Base-by-base conservation (phyloP, 2,888 invertebrate species). In the Tenthredo scrophulariae region DNA sequence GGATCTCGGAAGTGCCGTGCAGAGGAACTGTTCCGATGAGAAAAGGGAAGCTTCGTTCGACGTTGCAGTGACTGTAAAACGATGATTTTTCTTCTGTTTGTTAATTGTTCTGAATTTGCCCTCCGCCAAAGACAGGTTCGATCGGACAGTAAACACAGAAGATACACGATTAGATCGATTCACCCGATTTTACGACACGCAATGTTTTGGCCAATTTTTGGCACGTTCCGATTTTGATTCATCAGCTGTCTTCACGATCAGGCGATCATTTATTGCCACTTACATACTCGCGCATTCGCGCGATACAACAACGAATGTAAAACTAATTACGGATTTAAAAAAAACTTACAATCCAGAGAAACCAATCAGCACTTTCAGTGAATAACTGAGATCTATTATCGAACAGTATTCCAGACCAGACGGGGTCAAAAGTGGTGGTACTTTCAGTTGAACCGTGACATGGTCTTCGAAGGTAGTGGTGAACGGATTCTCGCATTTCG, bases 351-450 rank as follows among this genome's bases (percentile, higher is more conserved):
- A 85, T 54, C 84, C 87, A 26, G 87, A 85, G n/a, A 85, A 85
- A 5, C 62, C 18, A 26, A 86, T 74, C 50, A 67, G 85, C 72
- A 91, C 89, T 82, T 86, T 85, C 7, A 91, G 75, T 37, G 72
- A 77, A 85, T 91, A 91, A 26, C 88, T 86, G 22, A 91, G 86
- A 84, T 90, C 88, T 75, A 91, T 91, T 22, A 91, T 87, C 67
- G 86, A 84, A 75, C 91, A 91, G 62, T 89, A 86, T 15, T 87
- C 87, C 13, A 91, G 85, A 85, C 87, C 87, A 10, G 91, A 90
- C 9, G 89, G 90, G 13, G 9, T 13, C 5, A 90, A 90, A 18
- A 90, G 85, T 7, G 90, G 84, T 9, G 91, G 91, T n/a, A 91
- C 87, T 80, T 86, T 88, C 7, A 91, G 70, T 15, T 15, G n/a